Evolutionary conservation across 2,113 vertebrate species (phyloP).

Genomic region (Rhineura floridana): DNA sequence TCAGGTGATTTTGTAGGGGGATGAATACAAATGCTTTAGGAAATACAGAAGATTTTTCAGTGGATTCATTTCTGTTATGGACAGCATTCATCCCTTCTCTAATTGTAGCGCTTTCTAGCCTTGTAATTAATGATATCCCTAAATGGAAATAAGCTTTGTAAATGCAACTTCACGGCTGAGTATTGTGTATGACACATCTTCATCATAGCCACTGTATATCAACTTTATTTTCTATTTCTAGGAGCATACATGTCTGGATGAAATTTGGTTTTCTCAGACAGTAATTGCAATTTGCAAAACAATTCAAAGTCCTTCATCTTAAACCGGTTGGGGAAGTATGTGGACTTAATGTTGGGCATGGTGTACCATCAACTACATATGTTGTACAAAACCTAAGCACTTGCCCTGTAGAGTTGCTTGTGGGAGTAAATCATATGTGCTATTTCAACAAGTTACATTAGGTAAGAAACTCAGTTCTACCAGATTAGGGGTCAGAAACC

Average conservation of each 20-base stretch:
- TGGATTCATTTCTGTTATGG: background rate
- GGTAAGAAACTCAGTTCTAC: background rate
- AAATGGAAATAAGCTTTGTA: slow-evolving; percentile 27
- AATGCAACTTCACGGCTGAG: background rate
- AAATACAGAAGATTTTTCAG: background rate
- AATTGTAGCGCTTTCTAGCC: background rate
- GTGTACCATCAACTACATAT: background rate
- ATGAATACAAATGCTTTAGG: background rate
- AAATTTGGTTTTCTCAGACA: background rate
- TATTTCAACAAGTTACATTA: background rate
- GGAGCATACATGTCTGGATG: background rate
- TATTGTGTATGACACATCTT: background rate
- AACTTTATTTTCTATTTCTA: background rate
- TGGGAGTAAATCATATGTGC: background rate
- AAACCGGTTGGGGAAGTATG: background rate
- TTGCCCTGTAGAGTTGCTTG: background rate
- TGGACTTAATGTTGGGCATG: background rate
- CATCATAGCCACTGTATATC: background rate
- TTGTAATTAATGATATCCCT: background rate
- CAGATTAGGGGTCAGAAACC: no score
- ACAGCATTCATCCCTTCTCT: background rate
- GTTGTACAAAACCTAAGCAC: background rate
- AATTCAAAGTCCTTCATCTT: background rate
- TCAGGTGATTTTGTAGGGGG: background rate
- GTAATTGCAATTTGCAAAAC: background rate